Evolutionary conservation across 2,888 invertebrate species (phyloP).

Genomic region (Drosophila pegasa): DNA sequence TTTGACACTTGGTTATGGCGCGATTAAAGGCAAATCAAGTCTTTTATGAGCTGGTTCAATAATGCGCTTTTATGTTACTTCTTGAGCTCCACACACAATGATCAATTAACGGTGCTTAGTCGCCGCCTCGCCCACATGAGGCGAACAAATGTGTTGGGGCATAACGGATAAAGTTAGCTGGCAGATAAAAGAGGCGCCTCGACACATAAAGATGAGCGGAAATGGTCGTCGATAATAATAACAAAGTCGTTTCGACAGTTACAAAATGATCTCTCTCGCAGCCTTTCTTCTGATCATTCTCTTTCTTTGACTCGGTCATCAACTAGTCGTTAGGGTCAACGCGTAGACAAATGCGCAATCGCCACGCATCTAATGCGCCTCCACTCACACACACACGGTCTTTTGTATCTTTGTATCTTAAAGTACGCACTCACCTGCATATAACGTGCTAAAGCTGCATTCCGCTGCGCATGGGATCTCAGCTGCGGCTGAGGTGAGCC

Average conservation of each 20-base stretch:
- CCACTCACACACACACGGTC: slow-evolving; percentile 16
- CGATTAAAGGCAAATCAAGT: slow-evolving; percentile 67
- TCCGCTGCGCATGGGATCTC: slow-evolving; percentile 87
- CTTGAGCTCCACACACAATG: slow-evolving; percentile 28
- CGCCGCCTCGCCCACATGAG: slow-evolving; percentile 53
- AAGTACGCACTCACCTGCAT: slow-evolving; percentile 87
- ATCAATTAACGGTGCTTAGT: slow-evolving; percentile 46
- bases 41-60: slow-evolving; percentile 51
- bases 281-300: slow-evolving; percentile 27
- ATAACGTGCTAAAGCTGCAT: slow-evolving; percentile 87
- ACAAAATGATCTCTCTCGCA: slow-evolving; percentile 35
- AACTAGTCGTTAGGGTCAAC: slow-evolving; percentile 71
- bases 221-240: slow-evolving; percentile 50
- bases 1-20: slow-evolving; percentile 57
- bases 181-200: slow-evolving; percentile 71
- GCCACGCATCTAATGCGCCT: slow-evolving; percentile 37
- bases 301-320: slow-evolving; percentile 44
- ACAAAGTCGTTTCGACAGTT: slow-evolving; percentile 43
- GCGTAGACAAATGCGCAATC: slow-evolving; percentile 39
- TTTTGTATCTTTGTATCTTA: slow-evolving; percentile 46
- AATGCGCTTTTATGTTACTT: slow-evolving; percentile 10
- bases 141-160: slow-evolving; percentile 45
- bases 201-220: slow-evolving; percentile 58
- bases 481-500: slow-evolving; percentile 86
- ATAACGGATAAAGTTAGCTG: slow-evolving; percentile 27